Percentiles rank a stretch among this genome's conserved stretches.
phyloP scores from a whole-genome alignment of 2,888 invertebrate genomes.

The Monoplex corrugatus region DNA sequence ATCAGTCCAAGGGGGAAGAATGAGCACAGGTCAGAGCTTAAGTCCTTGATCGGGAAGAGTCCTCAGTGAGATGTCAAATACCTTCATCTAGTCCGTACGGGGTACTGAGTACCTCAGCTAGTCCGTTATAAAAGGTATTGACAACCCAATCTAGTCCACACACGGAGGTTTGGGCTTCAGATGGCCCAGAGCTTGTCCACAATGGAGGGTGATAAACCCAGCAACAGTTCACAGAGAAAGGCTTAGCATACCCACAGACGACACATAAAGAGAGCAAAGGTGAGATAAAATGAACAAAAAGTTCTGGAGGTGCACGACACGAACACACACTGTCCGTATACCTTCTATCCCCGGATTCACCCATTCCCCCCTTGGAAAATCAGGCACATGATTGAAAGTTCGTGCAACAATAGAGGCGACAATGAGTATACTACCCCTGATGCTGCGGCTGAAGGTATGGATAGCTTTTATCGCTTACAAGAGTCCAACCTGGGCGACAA shows the following conservation, averaged over 20 bases:
- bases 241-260: slow-evolving; percentile 8
- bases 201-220: not conserved
- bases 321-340: slow-evolving; percentile 21
- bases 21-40: not conserved
- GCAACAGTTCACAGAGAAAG: slow-evolving; percentile 2
- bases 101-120: not conserved
- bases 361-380: not conserved
- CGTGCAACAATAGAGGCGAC: not conserved
- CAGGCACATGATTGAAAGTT: not conserved
- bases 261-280: slow-evolving; percentile 30
- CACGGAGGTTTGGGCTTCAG: not conserved
- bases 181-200: not conserved
- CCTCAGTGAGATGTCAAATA: not conserved
- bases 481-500: not conserved
- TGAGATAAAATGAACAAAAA: slow-evolving; percentile 2
- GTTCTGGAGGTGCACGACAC: slow-evolving; percentile 28
- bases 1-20: slow-evolving; percentile 9
- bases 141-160: slow-evolving; percentile 29
- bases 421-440: not conserved
- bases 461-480: not conserved
- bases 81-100: not conserved
- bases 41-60: slow-evolving; percentile 2
- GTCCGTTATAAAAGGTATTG: not conserved
- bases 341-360: not conserved
- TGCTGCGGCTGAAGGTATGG: not conserved